Percentiles rank a stretch among this genome's conserved stretches.
Evolutionary conservation across 2,888 invertebrate species (phyloP).

Genomic region (Aphodius sticticus): DNA sequence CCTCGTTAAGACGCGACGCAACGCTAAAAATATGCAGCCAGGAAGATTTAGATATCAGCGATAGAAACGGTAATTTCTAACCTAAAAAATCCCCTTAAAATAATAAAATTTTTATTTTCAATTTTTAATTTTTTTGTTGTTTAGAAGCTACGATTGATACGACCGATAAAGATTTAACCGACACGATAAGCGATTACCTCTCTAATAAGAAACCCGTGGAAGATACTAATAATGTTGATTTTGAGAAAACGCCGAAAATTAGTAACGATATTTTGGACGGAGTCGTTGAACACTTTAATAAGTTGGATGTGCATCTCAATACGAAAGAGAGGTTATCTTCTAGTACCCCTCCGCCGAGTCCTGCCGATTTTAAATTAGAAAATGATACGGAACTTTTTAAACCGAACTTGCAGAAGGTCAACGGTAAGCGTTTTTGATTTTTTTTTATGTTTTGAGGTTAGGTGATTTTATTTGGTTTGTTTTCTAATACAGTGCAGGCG

Average conservation of each 20-base stretch:
- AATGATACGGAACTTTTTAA: conserved; percentile 39
- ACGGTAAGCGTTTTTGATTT: conserved; percentile 31
- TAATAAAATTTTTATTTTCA: conserved; percentile 11
- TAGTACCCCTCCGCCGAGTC: conserved; percentile 58
- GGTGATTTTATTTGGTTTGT: conserved; percentile 10
- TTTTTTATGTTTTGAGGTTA: conserved; percentile 17
- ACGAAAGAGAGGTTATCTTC: conserved; percentile 46
- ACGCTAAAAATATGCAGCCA: conserved; percentile 56
- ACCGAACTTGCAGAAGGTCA: conserved; percentile 33
- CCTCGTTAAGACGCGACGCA: conserved; percentile 73
- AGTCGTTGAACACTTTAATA: conserved; percentile 55
- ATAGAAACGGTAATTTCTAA: conserved; percentile 48
- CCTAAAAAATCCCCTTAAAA: neutral
- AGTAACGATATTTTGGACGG: conserved; percentile 50
- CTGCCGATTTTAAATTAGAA: conserved; percentile 52
- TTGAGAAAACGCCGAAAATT: conserved; percentile 30
- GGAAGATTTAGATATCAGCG: conserved; percentile 55
- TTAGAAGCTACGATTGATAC: conserved; percentile 41
- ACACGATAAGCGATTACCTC: conserved; percentile 51
- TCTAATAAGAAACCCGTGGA: conserved; percentile 44
- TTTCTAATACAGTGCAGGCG: neutral
- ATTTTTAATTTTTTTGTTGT: conserved; percentile 26
- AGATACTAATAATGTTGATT: conserved; percentile 30
- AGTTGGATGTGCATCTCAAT: conserved; percentile 49
- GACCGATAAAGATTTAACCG: conserved; percentile 52